These are phyloP conservation scores for Stichopus horrens DNA, from an alignment of 53 echinoderm and acorn worm species.

Conservation along the genomic window DNA sequence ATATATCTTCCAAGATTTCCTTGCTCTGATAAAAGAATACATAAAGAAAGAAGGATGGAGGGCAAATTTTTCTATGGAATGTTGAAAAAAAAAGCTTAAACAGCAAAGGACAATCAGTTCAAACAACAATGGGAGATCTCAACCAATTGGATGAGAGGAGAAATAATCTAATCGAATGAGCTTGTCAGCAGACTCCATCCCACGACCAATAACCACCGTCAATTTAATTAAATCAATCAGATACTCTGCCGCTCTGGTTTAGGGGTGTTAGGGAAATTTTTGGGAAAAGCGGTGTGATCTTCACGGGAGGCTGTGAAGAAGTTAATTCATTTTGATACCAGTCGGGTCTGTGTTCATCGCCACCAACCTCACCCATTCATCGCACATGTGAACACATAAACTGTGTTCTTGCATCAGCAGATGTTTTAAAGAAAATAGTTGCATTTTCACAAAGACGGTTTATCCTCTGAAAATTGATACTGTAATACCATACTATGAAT, in stretches of 20 bases:
- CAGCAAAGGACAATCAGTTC: conserved; percentile 2
- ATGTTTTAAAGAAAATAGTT: no score
- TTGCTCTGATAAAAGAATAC: no score
- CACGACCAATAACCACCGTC: not conserved
- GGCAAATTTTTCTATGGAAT: not conserved
- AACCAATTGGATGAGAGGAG: not conserved
- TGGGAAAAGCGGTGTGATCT: not conserved
- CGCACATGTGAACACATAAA: no score
- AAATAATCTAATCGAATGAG: conserved; percentile 22
- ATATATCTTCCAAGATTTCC: no score
- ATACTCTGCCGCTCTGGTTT: conserved; percentile 1
- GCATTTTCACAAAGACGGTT: no score
- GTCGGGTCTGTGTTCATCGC: no score
- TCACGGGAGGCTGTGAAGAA: not conserved
- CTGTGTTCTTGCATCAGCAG: no score
- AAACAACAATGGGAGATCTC: conserved; percentile 16
- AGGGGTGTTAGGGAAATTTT: not conserved
- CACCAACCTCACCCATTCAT: no score
- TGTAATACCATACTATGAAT: no score
- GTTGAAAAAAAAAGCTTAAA: not conserved
- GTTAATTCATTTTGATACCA: not conserved
- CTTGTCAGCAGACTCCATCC: not conserved
- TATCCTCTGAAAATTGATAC: no score
- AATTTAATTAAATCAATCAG: conserved; percentile 23
- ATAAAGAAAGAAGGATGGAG: no score